phyloP scores from a whole-genome alignment of 2,113 vertebrate species.

The Tylochromis polylepis region DNA sequence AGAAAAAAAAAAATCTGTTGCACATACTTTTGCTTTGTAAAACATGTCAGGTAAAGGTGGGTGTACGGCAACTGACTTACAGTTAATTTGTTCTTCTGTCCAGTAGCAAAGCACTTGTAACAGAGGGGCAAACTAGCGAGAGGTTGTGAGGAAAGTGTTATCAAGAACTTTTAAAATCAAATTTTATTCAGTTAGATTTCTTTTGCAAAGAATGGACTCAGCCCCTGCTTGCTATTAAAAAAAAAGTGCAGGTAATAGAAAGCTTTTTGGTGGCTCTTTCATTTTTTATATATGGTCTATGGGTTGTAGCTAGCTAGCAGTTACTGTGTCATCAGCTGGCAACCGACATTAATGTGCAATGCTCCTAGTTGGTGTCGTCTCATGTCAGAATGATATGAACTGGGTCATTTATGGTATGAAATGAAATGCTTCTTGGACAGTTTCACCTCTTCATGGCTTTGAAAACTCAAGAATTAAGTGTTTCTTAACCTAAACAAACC shows the following conservation, averaged over 20 bases:
- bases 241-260: background rate
- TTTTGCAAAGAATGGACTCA: background rate
- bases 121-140: too few species aligned
- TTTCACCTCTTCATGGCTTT: background rate
- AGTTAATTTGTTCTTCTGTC: too few species aligned
- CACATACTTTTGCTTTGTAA: too few species aligned
- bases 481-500: background rate
- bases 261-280: background rate
- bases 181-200: too few species aligned
- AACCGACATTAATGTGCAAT: background rate
- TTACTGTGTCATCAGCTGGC: background rate
- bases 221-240: background rate
- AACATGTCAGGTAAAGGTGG: too few species aligned
- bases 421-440: background rate
- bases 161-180: too few species aligned
- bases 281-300: background rate
- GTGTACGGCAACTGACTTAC: too few species aligned
- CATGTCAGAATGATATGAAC: background rate
- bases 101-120: too few species aligned
- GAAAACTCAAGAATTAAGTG: background rate
- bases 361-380: background rate
- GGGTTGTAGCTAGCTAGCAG: background rate
- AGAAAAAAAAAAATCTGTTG: too few species aligned
- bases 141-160: too few species aligned
- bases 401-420: background rate